Base-by-base conservation (phyloP, 2,113 vertebrate species). In the Bolborhynchus lineola region DNA sequence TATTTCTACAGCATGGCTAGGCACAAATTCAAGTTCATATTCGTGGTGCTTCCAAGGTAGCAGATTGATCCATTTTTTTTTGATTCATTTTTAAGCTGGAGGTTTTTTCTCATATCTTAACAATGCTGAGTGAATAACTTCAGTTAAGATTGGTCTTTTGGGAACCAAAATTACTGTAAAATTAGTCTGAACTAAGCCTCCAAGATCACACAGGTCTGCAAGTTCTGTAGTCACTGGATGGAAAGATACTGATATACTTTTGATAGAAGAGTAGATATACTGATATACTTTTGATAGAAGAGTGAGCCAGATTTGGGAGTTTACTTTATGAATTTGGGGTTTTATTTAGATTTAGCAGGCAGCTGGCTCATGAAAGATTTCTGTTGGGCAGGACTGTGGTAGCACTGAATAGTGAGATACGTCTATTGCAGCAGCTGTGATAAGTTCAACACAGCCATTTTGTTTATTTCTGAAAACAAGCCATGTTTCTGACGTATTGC, bases 391-490 rank as follows among this genome's bases (percentile, higher is more conserved):
- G 37, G 20, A 19, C 44, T 75, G 7, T 75, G 52, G 24, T 87
- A 20, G 46, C 28, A 37, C 3, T 90, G 69, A 59, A 53, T 78
- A 69, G 55, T 44, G 55, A 79, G 65, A 69, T 55, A 15, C 0
- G 2, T 82, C 80, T 88, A 44, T 63, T 88, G 52, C 31, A 91
- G 70, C 91, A 88, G 60, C 88, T 96, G 88, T 31, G 53, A 50
- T 53, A 2, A 42, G 23, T 81, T 86, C 55, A 86, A 64, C 52
- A 64, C 3, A 37, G 50, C 16, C 35, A 44, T 62, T 77, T 93
- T 74, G 84, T 88, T 93, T 86, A 23, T 39, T 52, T 90, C 71
- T 95, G 84, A 92, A 95, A 93, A 70, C 2, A 47, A 91, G 59
- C 65, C 23, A 7, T 50, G 16, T 67, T 84, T 92, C 67, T 86